phyloP scores from a whole-genome alignment of 2,888 invertebrate species.

The Drosophila infuscata region DNA sequence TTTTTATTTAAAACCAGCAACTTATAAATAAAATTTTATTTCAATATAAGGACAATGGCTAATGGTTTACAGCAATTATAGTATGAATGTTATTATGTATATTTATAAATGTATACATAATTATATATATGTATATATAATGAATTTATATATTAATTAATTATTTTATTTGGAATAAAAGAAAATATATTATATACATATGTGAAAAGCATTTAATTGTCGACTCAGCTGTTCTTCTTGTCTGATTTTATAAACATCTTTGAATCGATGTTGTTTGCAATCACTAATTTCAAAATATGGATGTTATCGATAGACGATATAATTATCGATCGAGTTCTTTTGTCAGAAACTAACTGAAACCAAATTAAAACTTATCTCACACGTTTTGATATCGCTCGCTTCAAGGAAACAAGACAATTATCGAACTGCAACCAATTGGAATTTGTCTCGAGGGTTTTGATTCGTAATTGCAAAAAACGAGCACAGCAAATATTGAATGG shows the following conservation, averaged over 20 bases:
- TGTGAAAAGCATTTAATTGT: neutral
- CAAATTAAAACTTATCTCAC: slow-evolving; percentile 18
- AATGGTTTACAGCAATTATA: neutral
- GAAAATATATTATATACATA: neutral
- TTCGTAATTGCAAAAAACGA: neutral
- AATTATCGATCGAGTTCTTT: slow-evolving; percentile 1
- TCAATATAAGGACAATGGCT: neutral
- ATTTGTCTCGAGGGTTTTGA: neutral
- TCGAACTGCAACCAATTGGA: neutral
- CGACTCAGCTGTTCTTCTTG: neutral
- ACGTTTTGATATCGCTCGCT: neutral
- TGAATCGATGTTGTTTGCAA: slow-evolving; percentile 1
- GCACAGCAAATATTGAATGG: neutral
- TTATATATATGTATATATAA: neutral
- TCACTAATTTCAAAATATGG: slow-evolving; percentile 14
- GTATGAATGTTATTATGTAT: neutral
- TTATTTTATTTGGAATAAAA: neutral
- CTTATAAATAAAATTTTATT: neutral
- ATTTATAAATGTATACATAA: neutral
- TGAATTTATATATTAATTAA: neutral
- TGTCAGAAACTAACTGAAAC: neutral
- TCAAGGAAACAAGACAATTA: neutral
- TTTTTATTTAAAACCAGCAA: neutral
- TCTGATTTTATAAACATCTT: slow-evolving; percentile 1
- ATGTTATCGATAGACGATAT: slow-evolving; percentile 16